Evolutionary conservation across 2,888 invertebrate species (phyloP).

Genomic region (Leuctra nigra): DNA sequence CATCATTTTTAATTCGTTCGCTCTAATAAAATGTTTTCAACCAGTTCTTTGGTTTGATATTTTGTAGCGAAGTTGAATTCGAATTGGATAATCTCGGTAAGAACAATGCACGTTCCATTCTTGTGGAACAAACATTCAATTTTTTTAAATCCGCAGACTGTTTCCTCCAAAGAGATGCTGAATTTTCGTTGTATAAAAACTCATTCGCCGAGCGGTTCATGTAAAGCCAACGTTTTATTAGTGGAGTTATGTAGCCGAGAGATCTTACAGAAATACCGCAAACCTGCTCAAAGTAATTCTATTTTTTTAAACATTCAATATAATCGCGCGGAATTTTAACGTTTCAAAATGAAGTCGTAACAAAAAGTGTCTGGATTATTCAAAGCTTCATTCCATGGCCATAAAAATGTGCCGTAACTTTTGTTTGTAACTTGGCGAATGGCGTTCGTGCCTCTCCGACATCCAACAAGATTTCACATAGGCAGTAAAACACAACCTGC

Average conservation of each 20-base stretch:
- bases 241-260: background rate
- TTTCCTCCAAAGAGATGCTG: background rate
- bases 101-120: background rate
- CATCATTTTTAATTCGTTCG: no score
- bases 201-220: no score
- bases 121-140: background rate
- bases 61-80: no score
- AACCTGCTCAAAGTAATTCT: background rate
- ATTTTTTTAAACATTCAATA: constrained; percentile 4
- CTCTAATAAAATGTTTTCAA: no score
- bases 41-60: no score
- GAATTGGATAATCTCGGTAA: no score
- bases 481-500: no score
- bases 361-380: constrained; percentile 14
- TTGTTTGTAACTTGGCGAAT: background rate
- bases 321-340: background rate
- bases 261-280: no score
- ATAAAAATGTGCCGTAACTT: constrained; percentile 4
- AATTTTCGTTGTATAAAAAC: no score
- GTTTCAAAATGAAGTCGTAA: background rate
- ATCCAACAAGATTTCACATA: no score
- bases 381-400: constrained; percentile 15
- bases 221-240: no score
- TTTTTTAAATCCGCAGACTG: background rate
- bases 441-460: no score